Evolutionary conservation across 92 coral and sea anemone genomes (phyloP).

Genomic region (Meandrina meandrites): DNA sequence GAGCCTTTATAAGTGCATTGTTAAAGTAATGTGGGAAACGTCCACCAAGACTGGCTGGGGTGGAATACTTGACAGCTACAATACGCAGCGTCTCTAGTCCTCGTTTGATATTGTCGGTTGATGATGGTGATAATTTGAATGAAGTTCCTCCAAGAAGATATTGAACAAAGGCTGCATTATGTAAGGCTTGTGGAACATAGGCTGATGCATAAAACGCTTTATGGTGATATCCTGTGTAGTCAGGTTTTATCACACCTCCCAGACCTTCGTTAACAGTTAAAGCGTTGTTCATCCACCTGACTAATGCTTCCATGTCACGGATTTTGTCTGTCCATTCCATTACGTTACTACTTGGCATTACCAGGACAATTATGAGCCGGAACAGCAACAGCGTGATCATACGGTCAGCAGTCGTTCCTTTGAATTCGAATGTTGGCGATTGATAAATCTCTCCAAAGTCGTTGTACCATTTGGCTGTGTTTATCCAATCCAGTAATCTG

Average conservation of each 20-base stretch:
- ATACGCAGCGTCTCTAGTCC: too few relatives aligned
- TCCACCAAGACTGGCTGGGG: constrained; percentile 67
- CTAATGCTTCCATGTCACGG: constrained; percentile 64
- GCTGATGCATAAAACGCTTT: too few relatives aligned
- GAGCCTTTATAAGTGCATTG: constrained; percentile 32
- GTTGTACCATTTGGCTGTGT: too few relatives aligned
- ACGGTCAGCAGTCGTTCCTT: constrained; percentile 83
- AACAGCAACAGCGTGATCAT: constrained; percentile 65
- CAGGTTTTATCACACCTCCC: too few relatives aligned
- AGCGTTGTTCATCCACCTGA: constrained; percentile 61
- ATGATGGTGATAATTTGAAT: constrained; percentile 25
- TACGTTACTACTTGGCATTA: constrained; percentile 45
- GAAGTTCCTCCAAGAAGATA: constrained; percentile 60
- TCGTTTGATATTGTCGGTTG: constrained; percentile 47
- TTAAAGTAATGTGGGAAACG: constrained; percentile 39
- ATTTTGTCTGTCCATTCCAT: constrained; percentile 32
- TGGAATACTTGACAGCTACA: constrained; percentile 65
- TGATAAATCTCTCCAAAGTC: too few relatives aligned
- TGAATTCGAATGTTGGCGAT: too few relatives aligned
- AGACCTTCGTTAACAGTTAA: constrained; percentile 63
- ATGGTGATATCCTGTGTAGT: too few relatives aligned
- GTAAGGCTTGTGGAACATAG: constrained; percentile 61
- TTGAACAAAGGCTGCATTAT: constrained; percentile 54
- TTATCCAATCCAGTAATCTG: constrained; percentile 19
- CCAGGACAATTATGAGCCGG: constrained; percentile 63